phyloP scores from a whole-genome alignment of 2,797 vertebrate genomes.

The Acanthis flammea region DNA sequence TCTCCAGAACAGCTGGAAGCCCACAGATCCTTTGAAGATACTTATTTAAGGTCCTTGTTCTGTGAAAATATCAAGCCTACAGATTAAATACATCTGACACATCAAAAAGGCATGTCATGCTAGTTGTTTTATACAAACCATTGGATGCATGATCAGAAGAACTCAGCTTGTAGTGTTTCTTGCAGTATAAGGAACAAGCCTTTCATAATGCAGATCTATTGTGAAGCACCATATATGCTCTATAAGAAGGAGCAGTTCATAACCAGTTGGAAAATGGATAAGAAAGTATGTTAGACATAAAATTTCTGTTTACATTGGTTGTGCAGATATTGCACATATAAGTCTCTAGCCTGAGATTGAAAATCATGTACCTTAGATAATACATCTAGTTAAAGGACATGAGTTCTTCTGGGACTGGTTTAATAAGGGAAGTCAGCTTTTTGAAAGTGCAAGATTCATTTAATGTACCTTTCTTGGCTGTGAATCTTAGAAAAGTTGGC shows the following conservation, averaged over 20 bases:
- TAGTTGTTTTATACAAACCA: slow-evolving; percentile 3
- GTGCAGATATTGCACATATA: not conserved
- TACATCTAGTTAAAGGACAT: not conserved
- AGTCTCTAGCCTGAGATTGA: not conserved
- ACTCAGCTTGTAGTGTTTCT: not conserved
- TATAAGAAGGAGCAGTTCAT: not conserved
- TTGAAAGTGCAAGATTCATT: not conserved
- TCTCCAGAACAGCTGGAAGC: not conserved
- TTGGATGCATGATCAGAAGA: not conserved
- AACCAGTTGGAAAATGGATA: not conserved
- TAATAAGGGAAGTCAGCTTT: not conserved
- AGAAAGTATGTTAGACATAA: not conserved
- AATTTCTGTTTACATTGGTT: not conserved
- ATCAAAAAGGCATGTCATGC: not conserved
- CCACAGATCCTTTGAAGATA: not conserved
- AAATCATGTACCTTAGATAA: not conserved
- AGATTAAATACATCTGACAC: not conserved
- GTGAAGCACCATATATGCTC: not conserved
- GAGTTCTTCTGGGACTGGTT: not conserved
- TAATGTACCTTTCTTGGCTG: not conserved
- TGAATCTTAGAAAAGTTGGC: slow-evolving; percentile 14
- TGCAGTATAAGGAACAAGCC: not conserved
- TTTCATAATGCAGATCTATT: not conserved
- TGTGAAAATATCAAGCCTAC: not conserved
- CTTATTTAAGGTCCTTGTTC: not conserved